Base-by-base conservation (phyloP, 2,797 vertebrate species). In the Acanthurus tractus region DNA sequence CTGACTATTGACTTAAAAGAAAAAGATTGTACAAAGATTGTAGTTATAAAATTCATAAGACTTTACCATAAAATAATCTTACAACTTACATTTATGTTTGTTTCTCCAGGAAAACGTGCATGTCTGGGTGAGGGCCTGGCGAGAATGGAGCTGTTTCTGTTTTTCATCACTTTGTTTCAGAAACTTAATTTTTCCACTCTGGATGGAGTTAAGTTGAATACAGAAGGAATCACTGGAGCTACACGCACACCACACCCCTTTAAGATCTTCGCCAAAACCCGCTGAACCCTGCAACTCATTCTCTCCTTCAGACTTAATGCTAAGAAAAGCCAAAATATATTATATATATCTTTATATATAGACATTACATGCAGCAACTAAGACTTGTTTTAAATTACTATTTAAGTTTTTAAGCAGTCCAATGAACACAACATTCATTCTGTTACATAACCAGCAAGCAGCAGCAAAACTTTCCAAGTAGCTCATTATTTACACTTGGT, bases 111-210 rank as follows among this genome's bases (percentile, higher is more conserved):
- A 66, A 97, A 94, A 56, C 92, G 96, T 1, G 86, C 74, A 0
- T 98, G 96, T 84, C 63, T 96, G 48, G 96, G 96, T 7, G 96
- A 97, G 78, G 91, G 93, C 29, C 92, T 97, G 82, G 96, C 96
- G 7, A 93, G 90, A 70, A 93, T 79, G 57, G 96, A 97, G 82
- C 76, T 97, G 18, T 97, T 96, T 76, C 76, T 95, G 55, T 95
- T 95, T 74, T 92, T 95, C 3, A 70, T 93, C 58, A 78, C 56
- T 62, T 89, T 97, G 70, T 71, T 97, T 34, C 96, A 97, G 92
- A 97, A 93, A 63, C 97, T 97, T 89, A 58, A 82, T 44, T 96
- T 98, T 89, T 95, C 89, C 23, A 76, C 88, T 0, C 76, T 92
- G 6, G 85, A 80, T 0, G 93, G 86, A 34, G 90, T 89, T 7